Conservation (phyloP, 2,113 vertebrate species). For the Suncus etruscus region DNA sequence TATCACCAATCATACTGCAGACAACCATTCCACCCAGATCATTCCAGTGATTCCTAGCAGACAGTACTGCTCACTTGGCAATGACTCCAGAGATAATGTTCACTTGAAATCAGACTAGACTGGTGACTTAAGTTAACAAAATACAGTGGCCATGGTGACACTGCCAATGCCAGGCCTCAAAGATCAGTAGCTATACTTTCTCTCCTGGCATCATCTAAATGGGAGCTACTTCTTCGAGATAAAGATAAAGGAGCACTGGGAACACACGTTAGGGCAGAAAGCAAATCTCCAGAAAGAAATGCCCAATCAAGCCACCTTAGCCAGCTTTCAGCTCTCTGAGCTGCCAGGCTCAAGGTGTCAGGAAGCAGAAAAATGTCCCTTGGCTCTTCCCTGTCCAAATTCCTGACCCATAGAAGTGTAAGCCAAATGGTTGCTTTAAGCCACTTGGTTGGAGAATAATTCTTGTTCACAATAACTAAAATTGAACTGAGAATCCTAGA, state of each 20-base stretch:
- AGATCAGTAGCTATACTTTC: not conserved
- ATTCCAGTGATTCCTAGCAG: no score
- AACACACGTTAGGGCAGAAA: not conserved
- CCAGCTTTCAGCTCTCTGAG: not conserved
- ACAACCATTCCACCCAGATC: no score
- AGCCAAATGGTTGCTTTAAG: constrained; percentile 2
- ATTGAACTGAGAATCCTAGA: not conserved
- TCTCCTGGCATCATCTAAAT: not conserved
- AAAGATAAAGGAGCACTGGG: not conserved
- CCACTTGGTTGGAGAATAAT: not conserved
- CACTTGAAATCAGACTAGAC: not conserved
- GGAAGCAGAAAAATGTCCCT: not conserved
- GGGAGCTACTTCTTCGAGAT: not conserved
- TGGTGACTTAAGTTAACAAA: not conserved
- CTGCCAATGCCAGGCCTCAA: not conserved
- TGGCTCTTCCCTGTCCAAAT: not conserved
- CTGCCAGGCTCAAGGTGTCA: not conserved
- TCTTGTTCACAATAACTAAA: not conserved
- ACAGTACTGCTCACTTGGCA: no score
- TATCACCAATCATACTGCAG: no score
- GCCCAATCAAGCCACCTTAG: not conserved
- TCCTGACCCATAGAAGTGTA: not conserved
- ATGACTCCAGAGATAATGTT: not conserved
- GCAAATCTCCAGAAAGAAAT: not conserved
- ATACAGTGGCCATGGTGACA: not conserved